These are phyloP conservation scores for Molorchus minor DNA, from an alignment of 2,888 invertebrate genomes.

Conservation along the genomic window DNA sequence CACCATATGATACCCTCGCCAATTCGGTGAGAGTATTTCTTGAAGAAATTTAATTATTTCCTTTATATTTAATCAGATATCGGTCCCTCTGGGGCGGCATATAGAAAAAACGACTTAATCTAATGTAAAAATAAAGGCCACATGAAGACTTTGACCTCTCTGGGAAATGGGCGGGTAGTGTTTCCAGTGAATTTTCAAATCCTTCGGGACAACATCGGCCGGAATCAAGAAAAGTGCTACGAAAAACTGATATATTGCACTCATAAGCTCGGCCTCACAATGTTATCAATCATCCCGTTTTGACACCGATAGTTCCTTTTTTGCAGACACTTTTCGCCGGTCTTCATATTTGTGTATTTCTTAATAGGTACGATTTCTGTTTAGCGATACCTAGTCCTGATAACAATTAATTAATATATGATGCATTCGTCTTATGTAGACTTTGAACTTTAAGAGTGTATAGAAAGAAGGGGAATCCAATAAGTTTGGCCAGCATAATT, in stretches of 20 bases:
- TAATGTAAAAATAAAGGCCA: slow-evolving; percentile 21
- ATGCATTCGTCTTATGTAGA: too few relatives aligned
- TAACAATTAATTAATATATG: too few relatives aligned
- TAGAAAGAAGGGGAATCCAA: too few relatives aligned
- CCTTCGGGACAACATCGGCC: slow-evolving; percentile 41
- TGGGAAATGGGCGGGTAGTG: slow-evolving; percentile 1
- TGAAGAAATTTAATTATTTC: too few relatives aligned
- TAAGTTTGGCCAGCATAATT: too few relatives aligned
- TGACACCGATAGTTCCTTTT: slow-evolving; percentile 27
- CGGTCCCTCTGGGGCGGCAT: too few relatives aligned
- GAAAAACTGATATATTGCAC: slow-evolving; percentile 47
- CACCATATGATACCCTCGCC: too few relatives aligned
- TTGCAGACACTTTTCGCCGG: slow-evolving; percentile 7
- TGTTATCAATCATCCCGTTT: slow-evolving; percentile 46
- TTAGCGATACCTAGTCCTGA: too few relatives aligned
- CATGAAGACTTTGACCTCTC: slow-evolving; percentile 16
- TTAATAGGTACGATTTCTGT: too few relatives aligned
- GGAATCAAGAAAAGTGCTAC: slow-evolving; percentile 43
- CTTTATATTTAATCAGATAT: too few relatives aligned
- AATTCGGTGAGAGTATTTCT: too few relatives aligned
- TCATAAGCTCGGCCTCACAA: slow-evolving; percentile 36
- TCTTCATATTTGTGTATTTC: neutral
- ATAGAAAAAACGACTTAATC: slow-evolving; percentile 13
- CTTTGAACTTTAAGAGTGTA: too few relatives aligned
- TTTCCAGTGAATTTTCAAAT: slow-evolving; percentile 23